Percentiles rank a stretch among this genome's conserved stretches.
Conservation (phyloP, 2,113 vertebrate genomes). For the Bombycilla garrulus region DNA sequence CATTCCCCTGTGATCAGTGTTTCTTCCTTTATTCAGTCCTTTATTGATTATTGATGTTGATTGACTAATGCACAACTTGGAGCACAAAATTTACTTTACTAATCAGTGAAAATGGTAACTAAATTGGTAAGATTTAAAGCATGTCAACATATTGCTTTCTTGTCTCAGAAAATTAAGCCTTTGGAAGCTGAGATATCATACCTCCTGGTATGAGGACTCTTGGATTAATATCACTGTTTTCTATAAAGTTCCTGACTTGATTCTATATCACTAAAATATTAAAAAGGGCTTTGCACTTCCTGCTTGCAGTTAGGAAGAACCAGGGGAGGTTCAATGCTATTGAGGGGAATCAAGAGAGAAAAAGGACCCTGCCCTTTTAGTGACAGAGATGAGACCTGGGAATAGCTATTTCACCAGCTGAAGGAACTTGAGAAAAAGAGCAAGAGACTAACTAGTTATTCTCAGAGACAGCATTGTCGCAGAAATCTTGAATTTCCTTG, state of each 20-base stretch:
- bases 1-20: not conserved
- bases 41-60: not conserved
- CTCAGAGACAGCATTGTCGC: not conserved
- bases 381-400: not conserved
- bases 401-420: not conserved
- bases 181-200: not conserved
- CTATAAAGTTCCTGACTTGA: not conserved
- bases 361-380: not conserved
- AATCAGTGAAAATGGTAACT: slow-evolving; percentile 3
- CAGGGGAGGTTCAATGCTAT: not conserved
- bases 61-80: not conserved
- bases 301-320: not conserved
- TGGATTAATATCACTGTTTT: not conserved
- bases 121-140: not conserved
- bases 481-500: not conserved
- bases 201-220: not conserved
- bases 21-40: not conserved
- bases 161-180: not conserved
- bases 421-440: not conserved
- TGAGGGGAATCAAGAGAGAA: accelerated
- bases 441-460: not conserved
- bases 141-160: not conserved
- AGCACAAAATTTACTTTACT: not conserved
- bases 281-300: not conserved
- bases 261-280: not conserved